A percentile compares a stretch with the other conserved stretches of the same genome.
phyloP scores from a whole-genome alignment of 2,888 invertebrate genomes.

The Hypena proboscidalis region DNA sequence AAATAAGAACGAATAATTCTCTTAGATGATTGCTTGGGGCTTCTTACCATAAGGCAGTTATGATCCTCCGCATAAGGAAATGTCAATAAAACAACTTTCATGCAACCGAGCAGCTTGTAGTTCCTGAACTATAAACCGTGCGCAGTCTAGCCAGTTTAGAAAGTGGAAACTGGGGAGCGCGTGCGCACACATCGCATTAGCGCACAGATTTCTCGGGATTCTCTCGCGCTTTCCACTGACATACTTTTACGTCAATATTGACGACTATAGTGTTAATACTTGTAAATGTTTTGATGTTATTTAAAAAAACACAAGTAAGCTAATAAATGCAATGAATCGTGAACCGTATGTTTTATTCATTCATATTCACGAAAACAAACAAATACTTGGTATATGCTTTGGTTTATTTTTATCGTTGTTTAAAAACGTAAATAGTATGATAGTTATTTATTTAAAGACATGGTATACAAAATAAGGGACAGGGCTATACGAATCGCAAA shows the following conservation, averaged over 20 bases:
- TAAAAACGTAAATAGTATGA: constrained; percentile 1
- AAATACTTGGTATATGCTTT: neutral
- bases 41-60: constrained; percentile 28
- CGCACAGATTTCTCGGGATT: constrained; percentile 82
- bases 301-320: constrained; percentile 3
- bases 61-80: constrained; percentile 63
- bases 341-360: no score
- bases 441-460: neutral
- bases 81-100: constrained; percentile 75
- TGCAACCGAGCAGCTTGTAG: constrained; percentile 59
- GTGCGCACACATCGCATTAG: constrained; percentile 66
- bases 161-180: constrained; percentile 78
- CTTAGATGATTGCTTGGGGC: constrained; percentile 21
- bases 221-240: constrained; percentile 84
- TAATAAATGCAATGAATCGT: no score
- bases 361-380: neutral
- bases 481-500: constrained; percentile 67
- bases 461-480: constrained; percentile 58
- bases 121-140: constrained; percentile 80
- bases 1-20: constrained; percentile 3
- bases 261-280: constrained; percentile 29
- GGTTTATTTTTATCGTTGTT: neutral
- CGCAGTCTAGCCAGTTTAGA: constrained; percentile 76
- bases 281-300: constrained; percentile 23
- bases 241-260: constrained; percentile 67